Percentiles rank a stretch among this genome's conserved stretches.
Conservation (phyloP, 2,113 vertebrate species). For the Bolborhynchus lineola region DNA sequence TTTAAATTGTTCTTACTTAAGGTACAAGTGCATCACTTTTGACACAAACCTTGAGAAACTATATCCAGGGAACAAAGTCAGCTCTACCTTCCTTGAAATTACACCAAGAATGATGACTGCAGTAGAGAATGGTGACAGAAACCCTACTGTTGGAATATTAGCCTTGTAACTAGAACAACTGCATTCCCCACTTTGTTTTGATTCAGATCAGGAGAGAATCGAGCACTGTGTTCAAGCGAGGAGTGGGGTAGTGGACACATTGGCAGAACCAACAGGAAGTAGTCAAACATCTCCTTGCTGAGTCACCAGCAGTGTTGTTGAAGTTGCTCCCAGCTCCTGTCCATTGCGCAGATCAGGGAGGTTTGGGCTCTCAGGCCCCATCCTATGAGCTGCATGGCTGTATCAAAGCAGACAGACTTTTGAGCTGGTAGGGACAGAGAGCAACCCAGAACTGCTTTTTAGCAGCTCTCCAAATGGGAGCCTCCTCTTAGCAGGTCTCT, state of each 20-base stretch:
- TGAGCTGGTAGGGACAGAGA: background rate
- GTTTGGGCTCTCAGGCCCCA: background rate
- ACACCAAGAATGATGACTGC: background rate
- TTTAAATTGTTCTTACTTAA: background rate
- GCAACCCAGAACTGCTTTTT: background rate
- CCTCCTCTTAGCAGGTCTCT: background rate
- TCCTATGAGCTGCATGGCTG: background rate
- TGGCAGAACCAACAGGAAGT: background rate
- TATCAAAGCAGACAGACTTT: background rate
- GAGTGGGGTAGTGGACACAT: background rate
- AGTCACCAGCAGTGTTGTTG: fast-evolving
- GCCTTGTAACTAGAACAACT: background rate
- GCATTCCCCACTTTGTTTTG: background rate
- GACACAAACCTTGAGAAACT: background rate
- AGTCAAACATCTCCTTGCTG: background rate
- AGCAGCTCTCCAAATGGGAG: background rate
- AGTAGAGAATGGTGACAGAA: background rate
- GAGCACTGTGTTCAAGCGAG: background rate
- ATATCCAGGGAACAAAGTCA: background rate
- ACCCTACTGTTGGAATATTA: background rate
- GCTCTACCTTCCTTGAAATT: background rate
- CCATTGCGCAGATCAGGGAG: fast-evolving
- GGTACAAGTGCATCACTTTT: background rate
- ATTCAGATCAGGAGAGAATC: background rate
- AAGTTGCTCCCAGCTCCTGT: background rate